Base-by-base conservation (phyloP, 2,888 invertebrate genomes). In the Agrotis segetum region DNA sequence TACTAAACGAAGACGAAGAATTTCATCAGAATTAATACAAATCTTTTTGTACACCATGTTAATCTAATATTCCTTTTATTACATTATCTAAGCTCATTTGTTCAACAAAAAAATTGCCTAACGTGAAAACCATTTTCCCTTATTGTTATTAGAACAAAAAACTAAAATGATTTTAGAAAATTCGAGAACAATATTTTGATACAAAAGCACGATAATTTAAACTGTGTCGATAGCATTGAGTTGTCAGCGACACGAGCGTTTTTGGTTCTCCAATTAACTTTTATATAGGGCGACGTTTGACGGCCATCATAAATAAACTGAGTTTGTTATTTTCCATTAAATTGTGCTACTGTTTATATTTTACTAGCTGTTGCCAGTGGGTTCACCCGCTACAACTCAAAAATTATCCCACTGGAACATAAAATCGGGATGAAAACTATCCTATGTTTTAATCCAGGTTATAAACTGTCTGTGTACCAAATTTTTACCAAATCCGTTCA, bases 231-330 rank as follows among this genome's bases (percentile, higher is more conserved):
- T 74, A 80, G 69, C 62, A 80, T 59, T 78, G 80, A 44, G 53
- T 16, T 80, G 77, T 69, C 77, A 80, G 47, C 29, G 49, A 50
- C 80, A 75, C 24, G 34, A 34, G 24, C 6, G 21, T 16, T 69
- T 77, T 74, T 44, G 61, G 67, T 59, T 66, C 75, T 78, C 61
- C 76, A 80, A 78, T 78, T 78, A 80, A 80, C n/a, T 75, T 80
- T 80, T 78, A 78, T 80, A 69, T 44, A 69, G 78, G 75, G 63
- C 65, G 11, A 19, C 58, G 49, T 55, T 68, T 69, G 62, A 80
- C 55, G 62, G 63, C 40, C 21, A 4, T 66, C 24, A 56, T 59
- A 44, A 79, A 68, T 60, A 61, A n/a, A 19, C 13, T 49, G 40
- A 40, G 40, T 40, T 40, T 40, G 9, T 40, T 2, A 40, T 40